phyloP scores from a whole-genome alignment of 92 coral and sea anemone species.

The Zoanthus sociatus region DNA sequence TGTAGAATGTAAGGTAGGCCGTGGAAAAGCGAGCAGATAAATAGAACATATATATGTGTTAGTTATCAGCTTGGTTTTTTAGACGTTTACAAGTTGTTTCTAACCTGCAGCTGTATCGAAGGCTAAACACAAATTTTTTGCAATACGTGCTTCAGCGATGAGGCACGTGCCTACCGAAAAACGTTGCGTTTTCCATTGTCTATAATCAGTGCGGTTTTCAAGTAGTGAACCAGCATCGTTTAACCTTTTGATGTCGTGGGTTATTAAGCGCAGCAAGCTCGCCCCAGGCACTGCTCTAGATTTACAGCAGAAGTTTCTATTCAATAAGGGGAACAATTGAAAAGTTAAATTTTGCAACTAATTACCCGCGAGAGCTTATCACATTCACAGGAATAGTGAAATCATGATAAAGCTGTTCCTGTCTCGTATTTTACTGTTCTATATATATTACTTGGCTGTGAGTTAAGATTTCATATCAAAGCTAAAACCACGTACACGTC shows the following conservation, averaged over 20 bases:
- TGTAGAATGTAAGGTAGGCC: background rate
- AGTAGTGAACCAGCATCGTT: background rate
- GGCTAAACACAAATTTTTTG: background rate
- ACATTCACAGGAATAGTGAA: background rate
- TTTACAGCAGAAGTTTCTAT: background rate
- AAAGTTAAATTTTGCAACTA: background rate
- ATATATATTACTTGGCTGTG: no score
- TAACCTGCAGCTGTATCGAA: background rate
- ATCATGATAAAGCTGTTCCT: background rate
- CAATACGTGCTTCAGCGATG: background rate
- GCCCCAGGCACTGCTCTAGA: background rate
- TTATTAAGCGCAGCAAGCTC: background rate
- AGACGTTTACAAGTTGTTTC: background rate
- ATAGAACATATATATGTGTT: background rate
- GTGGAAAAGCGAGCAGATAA: background rate
- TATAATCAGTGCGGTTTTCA: background rate
- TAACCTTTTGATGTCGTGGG: conserved; percentile 16
- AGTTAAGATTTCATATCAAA: no score
- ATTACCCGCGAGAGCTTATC: no score
- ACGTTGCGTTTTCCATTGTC: background rate
- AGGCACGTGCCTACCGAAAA: background rate
- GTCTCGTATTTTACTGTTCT: background rate
- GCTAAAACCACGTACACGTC: no score
- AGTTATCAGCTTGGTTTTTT: background rate
- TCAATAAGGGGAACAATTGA: background rate